Evolutionary conservation across 2,797 vertebrate genomes (phyloP), one percentile per base, ranked within the genome.

Genomic region (Danio kyathit): DNA sequence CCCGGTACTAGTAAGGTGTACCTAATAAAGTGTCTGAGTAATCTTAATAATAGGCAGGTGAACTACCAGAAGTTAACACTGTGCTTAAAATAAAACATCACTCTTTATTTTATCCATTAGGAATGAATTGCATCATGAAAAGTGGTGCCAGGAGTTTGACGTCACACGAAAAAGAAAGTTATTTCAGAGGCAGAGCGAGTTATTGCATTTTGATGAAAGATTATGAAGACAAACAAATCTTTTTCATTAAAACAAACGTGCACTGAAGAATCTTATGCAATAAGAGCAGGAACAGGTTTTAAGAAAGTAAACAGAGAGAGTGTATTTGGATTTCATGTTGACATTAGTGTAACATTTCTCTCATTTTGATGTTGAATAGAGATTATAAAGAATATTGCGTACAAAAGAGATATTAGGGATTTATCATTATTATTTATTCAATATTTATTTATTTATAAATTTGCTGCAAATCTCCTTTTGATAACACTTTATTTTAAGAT

Each of bases 171-270:
- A 73, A 14, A 5, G 7, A 46, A 73, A 73, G 54, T 59, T 46
- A 52, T 73, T 59, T 73, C 17, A 44, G 17, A 59, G 40, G 41
- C 40, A 72, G 12, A 57, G 70, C n/a, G 44, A 71, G 51, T 71
- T 73, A 73, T 59, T 73, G 56, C 70, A 57, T 46, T 44, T 73
- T 73, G 70, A 73, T 57, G 38, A 44, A 21, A 72, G 52, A 57
- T 73, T 19, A 73, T 0, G 0, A 73, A 44, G 70, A 56, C 70
- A 73, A 73, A 59, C 40, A 16, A 0, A 48, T 48, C 41, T 14
- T 59, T 73, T 44, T 14, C 54, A 13, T 71, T 56, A 59, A 46
- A 46, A 73, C 43, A 73, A 59, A 14, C 17, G 8, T 21, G 8
- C 54, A 11, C 71, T 73, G 13, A 59, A 46, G 17, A 73, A 44